Evolutionary conservation across 2,113 vertebrate species (phyloP).

Genomic region (Okapia johnstoni): DNA sequence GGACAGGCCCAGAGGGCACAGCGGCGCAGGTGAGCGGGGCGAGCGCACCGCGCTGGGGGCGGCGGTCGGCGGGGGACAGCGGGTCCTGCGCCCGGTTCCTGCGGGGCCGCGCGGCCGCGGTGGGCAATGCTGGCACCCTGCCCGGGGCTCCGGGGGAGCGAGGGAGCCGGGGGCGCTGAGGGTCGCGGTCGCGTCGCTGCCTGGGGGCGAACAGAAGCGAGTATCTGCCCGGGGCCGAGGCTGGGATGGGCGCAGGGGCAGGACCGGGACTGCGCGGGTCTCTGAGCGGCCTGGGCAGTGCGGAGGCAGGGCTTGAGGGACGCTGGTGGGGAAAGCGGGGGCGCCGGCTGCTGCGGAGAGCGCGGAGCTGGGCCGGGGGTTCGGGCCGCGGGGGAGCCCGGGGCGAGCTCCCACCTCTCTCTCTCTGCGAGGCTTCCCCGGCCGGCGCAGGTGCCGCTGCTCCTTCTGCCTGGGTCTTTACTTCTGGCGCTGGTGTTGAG

Average conservation of each 20-base stretch:
- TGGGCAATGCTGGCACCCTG: neutral
- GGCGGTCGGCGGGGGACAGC: neutral
- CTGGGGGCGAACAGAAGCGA: neutral
- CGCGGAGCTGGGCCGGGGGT: neutral
- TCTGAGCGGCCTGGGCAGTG: neutral
- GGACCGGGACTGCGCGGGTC: neutral
- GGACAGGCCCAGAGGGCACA: neutral
- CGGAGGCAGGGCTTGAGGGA: neutral
- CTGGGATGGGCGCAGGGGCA: fast-evolving
- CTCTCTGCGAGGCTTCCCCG: neutral
- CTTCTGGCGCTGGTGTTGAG: neutral
- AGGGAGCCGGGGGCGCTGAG: neutral
- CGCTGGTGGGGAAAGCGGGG: neutral
- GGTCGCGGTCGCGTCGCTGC: neutral
- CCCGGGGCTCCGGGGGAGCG: neutral
- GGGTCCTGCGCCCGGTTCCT: neutral
- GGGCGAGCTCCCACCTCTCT: neutral
- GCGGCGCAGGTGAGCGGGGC: neutral
- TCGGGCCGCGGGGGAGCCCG: fast-evolving
- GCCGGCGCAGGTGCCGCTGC: neutral
- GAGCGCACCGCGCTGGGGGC: neutral
- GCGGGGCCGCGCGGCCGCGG: neutral
- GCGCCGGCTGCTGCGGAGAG: neutral
- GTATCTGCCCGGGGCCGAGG: fast-evolving
- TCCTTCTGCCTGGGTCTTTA: neutral